Conservation (phyloP, 1,140 invertebrate species). For the Pseudoatta argentina region DNA sequence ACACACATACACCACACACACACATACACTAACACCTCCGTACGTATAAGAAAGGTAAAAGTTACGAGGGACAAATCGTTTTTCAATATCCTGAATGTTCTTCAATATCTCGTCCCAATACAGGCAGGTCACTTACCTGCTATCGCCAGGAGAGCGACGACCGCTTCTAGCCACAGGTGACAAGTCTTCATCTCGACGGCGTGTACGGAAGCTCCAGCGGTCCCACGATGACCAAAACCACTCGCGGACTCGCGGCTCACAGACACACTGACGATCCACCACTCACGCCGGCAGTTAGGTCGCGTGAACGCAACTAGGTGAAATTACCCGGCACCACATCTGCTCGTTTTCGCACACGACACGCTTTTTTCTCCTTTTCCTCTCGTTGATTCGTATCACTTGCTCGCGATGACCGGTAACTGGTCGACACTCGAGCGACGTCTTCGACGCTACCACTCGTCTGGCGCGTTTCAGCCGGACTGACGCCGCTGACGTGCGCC, state of each 20-base stretch:
- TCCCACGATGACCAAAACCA: not conserved
- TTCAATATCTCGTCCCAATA: not conserved
- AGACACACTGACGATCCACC: slow-evolving; percentile 18
- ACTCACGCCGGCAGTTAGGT: slow-evolving; percentile 38
- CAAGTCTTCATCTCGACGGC: slow-evolving; percentile 72
- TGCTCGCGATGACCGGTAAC: not conserved
- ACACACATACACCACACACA: too few relatives aligned
- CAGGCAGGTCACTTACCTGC: slow-evolving; percentile 75
- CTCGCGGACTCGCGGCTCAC: not conserved
- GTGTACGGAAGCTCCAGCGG: not conserved
- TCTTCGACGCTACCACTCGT: not conserved
- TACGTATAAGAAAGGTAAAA: too few relatives aligned
- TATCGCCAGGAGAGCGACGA: slow-evolving; percentile 69
- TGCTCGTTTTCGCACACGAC: not conserved
- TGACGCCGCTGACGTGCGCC: not conserved
- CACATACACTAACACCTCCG: too few relatives aligned
- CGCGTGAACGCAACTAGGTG: slow-evolving; percentile 3
- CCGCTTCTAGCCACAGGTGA: slow-evolving; percentile 78
- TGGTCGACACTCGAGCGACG: not conserved
- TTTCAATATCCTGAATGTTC: too few relatives aligned
- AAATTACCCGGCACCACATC: slow-evolving; percentile 42
- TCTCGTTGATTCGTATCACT: not conserved
- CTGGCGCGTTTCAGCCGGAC: not conserved
- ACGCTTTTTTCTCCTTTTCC: not conserved
- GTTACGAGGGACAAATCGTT: too few relatives aligned